Evolutionary conservation across 2,888 invertebrate species (phyloP).

Genomic region (Sphaerophoria taeniata): DNA sequence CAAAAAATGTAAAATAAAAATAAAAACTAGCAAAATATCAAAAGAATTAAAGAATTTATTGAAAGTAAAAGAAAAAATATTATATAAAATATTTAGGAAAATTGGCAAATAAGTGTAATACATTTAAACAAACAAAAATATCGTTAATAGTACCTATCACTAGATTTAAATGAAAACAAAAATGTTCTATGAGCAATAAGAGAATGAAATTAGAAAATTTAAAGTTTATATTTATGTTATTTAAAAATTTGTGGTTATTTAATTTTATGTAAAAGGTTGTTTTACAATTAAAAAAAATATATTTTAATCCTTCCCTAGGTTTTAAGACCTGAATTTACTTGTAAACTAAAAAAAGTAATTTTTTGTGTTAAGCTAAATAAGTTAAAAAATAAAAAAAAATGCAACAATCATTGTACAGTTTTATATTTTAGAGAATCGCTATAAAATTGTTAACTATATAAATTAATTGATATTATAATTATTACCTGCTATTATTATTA

Average conservation of each 20-base stretch:
- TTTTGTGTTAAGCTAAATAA: neutral
- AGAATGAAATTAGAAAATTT: constrained; percentile 42
- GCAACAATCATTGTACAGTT: constrained; percentile 56
- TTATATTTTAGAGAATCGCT: constrained; percentile 59
- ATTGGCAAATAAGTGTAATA: constrained; percentile 51
- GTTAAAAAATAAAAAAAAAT: neutral
- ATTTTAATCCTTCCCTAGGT: constrained; percentile 22
- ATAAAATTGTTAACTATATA: too few relatives aligned
- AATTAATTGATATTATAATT: constrained; percentile 21
- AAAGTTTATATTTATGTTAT: constrained; percentile 27
- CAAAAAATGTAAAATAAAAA: constrained; percentile 28
- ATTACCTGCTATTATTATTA: constrained; percentile 9
- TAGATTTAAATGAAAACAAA: constrained; percentile 46
- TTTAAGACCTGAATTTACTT: constrained; percentile 48
- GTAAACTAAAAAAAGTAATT: neutral
- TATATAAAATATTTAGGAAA: constrained; percentile 4
- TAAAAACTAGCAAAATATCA: constrained; percentile 12
- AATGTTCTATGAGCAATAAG: constrained; percentile 70
- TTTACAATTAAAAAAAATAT: neutral
- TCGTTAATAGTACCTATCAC: constrained; percentile 69
- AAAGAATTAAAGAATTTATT: constrained; percentile 25
- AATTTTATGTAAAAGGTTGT: constrained; percentile 22
- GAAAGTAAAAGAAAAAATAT: constrained; percentile 6
- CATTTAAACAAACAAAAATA: constrained; percentile 14
- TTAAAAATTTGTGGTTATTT: constrained; percentile 50